A percentile compares a stretch with the other conserved stretches of the same genome.
Conservation (phyloP, 2,888 invertebrate genomes). For the Ellobium chinense region DNA sequence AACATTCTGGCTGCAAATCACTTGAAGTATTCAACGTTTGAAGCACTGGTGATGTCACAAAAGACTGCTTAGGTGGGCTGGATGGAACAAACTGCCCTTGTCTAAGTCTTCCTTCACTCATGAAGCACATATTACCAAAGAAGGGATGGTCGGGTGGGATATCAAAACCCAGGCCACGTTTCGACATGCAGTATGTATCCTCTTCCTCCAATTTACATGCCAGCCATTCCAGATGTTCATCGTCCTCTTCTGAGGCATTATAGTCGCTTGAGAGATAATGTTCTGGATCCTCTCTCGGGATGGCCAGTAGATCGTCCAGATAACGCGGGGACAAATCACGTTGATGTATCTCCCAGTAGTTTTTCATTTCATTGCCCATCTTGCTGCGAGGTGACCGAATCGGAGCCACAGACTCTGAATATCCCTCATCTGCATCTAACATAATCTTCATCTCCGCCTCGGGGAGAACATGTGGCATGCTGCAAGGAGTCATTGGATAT, state of each 20-base stretch:
- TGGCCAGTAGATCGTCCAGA: background rate
- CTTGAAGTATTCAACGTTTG: too few species aligned
- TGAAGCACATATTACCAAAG: background rate
- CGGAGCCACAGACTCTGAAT: background rate
- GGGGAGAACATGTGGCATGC: background rate
- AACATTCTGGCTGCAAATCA: too few species aligned
- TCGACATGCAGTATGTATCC: background rate
- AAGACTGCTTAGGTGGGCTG: background rate
- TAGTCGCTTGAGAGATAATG: background rate
- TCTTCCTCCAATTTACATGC: background rate
- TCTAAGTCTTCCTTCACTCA: background rate
- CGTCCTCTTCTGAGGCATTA: background rate
- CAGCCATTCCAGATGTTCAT: constrained; percentile 27
- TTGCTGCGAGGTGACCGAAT: background rate
- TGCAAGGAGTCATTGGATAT: background rate
- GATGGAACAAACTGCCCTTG: background rate
- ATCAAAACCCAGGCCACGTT: background rate
- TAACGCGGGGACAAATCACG: background rate
- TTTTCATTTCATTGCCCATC: background rate
- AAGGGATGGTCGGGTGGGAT: background rate
- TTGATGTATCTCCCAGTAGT: constrained; percentile 1
- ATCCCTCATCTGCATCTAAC: constrained; percentile 1
- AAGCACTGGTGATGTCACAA: background rate
- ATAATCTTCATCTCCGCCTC: background rate
- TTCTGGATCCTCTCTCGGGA: background rate